Evolutionary conservation across 2,797 vertebrate species (phyloP), one percentile per base, ranked within the genome.

Genomic region (Stomatorhinus walkeri): DNA sequence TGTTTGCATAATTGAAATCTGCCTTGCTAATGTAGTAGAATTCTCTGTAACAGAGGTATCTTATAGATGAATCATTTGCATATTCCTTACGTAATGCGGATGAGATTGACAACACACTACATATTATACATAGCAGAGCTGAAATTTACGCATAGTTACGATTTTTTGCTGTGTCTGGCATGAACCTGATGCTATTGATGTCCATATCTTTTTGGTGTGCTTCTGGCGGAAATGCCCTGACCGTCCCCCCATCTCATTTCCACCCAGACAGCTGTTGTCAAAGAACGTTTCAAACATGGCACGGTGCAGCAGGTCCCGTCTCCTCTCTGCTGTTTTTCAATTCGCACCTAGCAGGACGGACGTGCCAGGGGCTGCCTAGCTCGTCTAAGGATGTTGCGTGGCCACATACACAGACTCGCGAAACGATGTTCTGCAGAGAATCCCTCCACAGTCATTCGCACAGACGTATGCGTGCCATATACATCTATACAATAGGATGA

Each of bases 241-340:
- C 72, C 2, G 36, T n/a, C 56, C 72, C 19, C 16, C 5, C 72
- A 46, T 46, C 72, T 43, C 40, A 46, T 79, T 46, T 79, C 72
- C 72, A 43, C 72, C 40, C 36, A 79, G 72, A 79, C 40, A 43
- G 72, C 16, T n/a, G 72, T 43, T 43, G 72, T 79, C 72, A 46
- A 79, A 79, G 83, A 85, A 48, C 43, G 0, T 24, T 10, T 85
- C 24, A 22, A 85, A 85, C 48, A 28, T 28, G 48, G 83, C 0
- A 22, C 3, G 1, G 48, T 85, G 16, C 19, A 24, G 81, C 46
- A 10, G 46, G 81, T 4, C 46, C 43, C 10, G 3, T 85, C 83
- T 85, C 48, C 48, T 24, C 83, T 49, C n/a, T 85, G 83, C 83
- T 48, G 43, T 24, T 85, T 51, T 85, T 85, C 83, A 85, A 51